Evolutionary conservation across 2,888 invertebrate species (phyloP).

Genomic region (Troides aeacus): DNA sequence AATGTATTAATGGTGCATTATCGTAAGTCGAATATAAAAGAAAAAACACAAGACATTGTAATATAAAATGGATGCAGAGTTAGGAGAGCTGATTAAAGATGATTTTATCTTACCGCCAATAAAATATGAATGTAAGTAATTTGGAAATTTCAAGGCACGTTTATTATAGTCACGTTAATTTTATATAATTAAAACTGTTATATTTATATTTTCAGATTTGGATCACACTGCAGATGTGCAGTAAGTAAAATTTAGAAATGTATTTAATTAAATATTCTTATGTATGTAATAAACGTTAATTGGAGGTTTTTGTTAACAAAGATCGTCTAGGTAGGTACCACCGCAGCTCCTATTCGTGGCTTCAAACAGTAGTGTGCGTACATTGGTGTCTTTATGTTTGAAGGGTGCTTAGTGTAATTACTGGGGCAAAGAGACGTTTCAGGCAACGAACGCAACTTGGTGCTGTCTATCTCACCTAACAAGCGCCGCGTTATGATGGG

Average conservation of each 20-base stretch:
- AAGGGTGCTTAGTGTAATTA: too few species aligned
- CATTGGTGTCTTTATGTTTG: too few species aligned
- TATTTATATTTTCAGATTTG: constrained; percentile 83
- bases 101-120: constrained; percentile 82
- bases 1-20: background rate
- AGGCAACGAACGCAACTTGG: too few species aligned
- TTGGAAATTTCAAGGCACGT: background rate
- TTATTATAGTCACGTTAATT: background rate
- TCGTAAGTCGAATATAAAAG: background rate
- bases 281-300: too few species aligned
- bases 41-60: background rate
- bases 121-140: constrained; percentile 90
- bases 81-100: constrained; percentile 77
- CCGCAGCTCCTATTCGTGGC: too few species aligned
- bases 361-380: too few species aligned
- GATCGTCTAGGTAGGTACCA: too few species aligned
- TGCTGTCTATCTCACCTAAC: too few species aligned
- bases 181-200: background rate
- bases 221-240: constrained; percentile 99
- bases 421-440: too few species aligned
- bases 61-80: constrained; percentile 65
- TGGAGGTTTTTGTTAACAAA: too few species aligned
- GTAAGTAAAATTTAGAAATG: constrained; percentile 80
- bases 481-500: too few species aligned
- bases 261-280: background rate